Conservation (phyloP, 2,888 invertebrate genomes). For the Folsomia manolachei region DNA sequence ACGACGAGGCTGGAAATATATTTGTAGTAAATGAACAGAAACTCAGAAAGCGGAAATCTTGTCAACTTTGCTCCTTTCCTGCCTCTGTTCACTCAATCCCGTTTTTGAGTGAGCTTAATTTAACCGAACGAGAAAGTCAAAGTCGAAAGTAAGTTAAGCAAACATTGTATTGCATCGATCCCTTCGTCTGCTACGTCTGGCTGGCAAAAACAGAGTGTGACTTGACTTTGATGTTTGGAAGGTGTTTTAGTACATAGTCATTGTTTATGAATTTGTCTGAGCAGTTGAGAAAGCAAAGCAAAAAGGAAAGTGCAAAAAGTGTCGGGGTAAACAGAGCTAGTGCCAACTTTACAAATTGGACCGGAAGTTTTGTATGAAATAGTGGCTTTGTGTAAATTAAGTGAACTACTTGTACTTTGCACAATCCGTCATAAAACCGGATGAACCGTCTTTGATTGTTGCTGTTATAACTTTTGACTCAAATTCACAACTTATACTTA, state of each 20-base stretch:
- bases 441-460: background rate
- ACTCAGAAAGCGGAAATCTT: background rate
- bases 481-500: background rate
- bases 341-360: conserved; percentile 8
- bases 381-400: conserved; percentile 18
- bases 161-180: too few relatives aligned
- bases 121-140: background rate
- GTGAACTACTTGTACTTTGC: conserved; percentile 9
- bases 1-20: background rate
- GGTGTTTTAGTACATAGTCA: background rate
- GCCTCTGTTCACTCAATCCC: too few relatives aligned
- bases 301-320: background rate
- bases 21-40: background rate
- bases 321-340: background rate
- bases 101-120: background rate
- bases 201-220: background rate
- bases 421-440: conserved; percentile 11
- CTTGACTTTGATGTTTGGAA: background rate
- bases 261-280: background rate
- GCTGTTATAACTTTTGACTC: background rate
- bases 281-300: background rate
- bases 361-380: conserved; percentile 14
- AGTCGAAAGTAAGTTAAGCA: conserved; percentile 12
- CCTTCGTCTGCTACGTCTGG: too few relatives aligned
- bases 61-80: background rate